Conservation (phyloP, 2,797 vertebrate species). For the Mionectes olivaceus region DNA sequence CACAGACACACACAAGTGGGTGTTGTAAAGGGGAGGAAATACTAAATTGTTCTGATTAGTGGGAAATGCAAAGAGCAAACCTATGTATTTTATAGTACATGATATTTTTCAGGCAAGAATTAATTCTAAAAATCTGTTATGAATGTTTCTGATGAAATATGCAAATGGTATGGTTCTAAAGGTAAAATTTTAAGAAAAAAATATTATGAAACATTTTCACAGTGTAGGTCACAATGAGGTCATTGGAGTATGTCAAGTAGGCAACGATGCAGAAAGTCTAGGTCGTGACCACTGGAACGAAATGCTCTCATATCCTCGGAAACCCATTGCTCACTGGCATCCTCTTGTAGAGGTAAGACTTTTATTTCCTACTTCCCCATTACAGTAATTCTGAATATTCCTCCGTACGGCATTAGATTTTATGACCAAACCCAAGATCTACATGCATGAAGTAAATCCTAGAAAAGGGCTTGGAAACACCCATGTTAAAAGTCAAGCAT, state of each 20-base stretch:
- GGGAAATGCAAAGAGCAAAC: background rate
- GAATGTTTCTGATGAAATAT: background rate
- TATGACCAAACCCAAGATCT: background rate
- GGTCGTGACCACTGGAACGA: constrained; percentile 98
- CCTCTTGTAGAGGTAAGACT: constrained; percentile 93
- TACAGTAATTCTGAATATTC: background rate
- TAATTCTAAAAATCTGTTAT: background rate
- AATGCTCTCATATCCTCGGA: constrained; percentile 96
- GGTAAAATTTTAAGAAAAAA: constrained; percentile 76
- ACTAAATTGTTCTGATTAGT: background rate
- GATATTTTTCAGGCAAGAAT: background rate
- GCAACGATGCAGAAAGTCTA: constrained; percentile 92
- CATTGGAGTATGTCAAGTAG: constrained; percentile 97
- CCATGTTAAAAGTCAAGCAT: background rate
- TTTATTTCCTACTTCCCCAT: background rate
- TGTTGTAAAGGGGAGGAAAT: background rate
- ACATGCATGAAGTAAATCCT: background rate
- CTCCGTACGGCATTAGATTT: background rate
- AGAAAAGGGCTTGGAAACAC: background rate
- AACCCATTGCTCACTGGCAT: constrained; percentile 99
- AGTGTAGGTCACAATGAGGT: constrained; percentile 99
- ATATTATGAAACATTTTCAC: constrained; percentile 82
- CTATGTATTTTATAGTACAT: accelerated
- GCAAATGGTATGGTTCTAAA: background rate
- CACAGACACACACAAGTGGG: background rate